These are phyloP conservation scores for Myxocyprinus asiaticus DNA, from an alignment of 2,113 vertebrate genomes.

Conservation along the genomic window DNA sequence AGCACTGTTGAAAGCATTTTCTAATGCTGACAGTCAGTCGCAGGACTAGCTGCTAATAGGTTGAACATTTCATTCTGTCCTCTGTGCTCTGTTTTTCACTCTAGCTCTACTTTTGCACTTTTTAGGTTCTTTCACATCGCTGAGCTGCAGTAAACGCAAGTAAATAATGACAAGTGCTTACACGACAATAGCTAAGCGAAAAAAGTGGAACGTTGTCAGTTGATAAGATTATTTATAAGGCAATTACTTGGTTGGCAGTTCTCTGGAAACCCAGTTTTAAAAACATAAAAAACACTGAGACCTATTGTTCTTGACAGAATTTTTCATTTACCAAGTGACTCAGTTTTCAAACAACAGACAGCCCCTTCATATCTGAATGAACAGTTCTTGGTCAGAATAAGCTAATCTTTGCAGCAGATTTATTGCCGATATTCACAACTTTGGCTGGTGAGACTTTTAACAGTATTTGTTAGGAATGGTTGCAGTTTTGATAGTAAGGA, in stretches of 20 bases:
- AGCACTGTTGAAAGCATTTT: constrained; percentile 73
- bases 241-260: constrained; percentile 27
- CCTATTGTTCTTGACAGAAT: constrained; percentile 5
- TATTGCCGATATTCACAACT: constrained; percentile 8
- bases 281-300: not conserved
- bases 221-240: constrained; percentile 42
- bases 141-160: constrained; percentile 35
- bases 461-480: too few species aligned
- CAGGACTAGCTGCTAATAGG: constrained; percentile 67
- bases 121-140: constrained; percentile 39
- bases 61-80: constrained; percentile 53
- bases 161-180: constrained; percentile 38
- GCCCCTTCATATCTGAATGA: too few species aligned
- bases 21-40: constrained; percentile 64
- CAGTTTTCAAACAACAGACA: constrained; percentile 5
- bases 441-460: too few species aligned
- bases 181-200: constrained; percentile 24
- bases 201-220: constrained; percentile 31
- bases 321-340: not conserved
- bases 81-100: too few species aligned
- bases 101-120: not conserved
- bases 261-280: constrained; percentile 24
- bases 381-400: too few species aligned
- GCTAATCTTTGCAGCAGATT: not conserved
- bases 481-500: too few species aligned